These are phyloP conservation scores for Myrmecobius fasciatus DNA, from an alignment of 2,113 vertebrate genomes.

Conservation along the genomic window DNA sequence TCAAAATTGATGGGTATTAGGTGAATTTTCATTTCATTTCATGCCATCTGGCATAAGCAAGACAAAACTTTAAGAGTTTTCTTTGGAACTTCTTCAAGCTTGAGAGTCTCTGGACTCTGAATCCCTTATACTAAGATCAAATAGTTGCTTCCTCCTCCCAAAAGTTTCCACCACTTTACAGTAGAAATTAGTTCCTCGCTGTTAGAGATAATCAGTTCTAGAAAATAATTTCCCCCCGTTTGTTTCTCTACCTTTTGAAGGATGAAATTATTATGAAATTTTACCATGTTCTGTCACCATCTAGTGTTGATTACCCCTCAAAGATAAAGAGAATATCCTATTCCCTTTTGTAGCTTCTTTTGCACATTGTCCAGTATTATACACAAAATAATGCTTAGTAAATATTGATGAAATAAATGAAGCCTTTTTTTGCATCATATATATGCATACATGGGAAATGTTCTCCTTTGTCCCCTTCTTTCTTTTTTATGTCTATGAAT, in stretches of 20 bases:
- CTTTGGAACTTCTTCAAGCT: not conserved
- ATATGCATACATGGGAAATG: not conserved
- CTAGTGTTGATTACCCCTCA: not conserved
- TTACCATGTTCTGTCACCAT: not conserved
- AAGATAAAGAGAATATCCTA: not conserved
- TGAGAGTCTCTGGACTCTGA: not conserved
- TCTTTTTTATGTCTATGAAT: constrained; percentile 29
- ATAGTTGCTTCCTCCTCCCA: not conserved
- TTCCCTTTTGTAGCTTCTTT: not conserved
- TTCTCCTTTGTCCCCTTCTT: constrained; percentile 39
- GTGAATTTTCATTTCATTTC: not conserved
- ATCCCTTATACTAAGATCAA: not conserved
- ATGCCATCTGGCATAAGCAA: too few relatives aligned
- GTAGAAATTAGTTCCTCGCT: not conserved
- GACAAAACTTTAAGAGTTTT: not conserved
- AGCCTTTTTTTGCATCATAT: not conserved
- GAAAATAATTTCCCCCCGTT: not conserved
- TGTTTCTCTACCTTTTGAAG: not conserved
- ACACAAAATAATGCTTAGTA: not conserved
- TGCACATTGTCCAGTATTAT: not conserved
- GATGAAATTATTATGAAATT: not conserved
- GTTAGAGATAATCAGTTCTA: not conserved
- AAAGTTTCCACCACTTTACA: not conserved
- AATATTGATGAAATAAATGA: not conserved
- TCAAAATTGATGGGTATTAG: not conserved